These are phyloP conservation scores for Diaphora mendica DNA, from an alignment of 2,888 invertebrate species.

Conservation along the genomic window DNA sequence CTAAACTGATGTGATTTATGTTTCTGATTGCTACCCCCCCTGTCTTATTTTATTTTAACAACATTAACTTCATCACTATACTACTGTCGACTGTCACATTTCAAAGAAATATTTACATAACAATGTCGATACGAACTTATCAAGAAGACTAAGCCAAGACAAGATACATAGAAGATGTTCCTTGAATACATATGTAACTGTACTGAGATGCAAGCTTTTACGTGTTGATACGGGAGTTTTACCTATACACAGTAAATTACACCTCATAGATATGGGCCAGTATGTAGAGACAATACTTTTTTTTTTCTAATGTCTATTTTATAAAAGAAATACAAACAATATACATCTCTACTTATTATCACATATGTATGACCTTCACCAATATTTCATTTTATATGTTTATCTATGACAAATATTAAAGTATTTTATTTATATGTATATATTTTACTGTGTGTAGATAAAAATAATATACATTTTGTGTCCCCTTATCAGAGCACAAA, in stretches of 20 bases:
- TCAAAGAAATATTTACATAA: conserved; percentile 66
- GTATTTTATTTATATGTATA: conserved; percentile 13
- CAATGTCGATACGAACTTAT: conserved; percentile 71
- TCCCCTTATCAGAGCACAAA: conserved; percentile 45
- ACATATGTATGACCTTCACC: conserved; percentile 20
- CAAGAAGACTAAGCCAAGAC: conserved; percentile 62
- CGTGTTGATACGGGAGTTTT: conserved; percentile 49
- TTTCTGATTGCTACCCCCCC: conserved; percentile 59
- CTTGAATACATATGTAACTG: conserved; percentile 57
- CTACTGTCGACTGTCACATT: conserved; percentile 73
- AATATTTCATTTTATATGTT: neutral
- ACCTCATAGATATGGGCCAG: conserved; percentile 14
- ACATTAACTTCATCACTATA: conserved; percentile 78
- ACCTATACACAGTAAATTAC: conserved; percentile 50
- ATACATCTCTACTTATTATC: conserved; percentile 24
- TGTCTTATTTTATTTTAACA: conserved; percentile 61
- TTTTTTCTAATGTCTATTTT: neutral
- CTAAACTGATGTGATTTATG: conserved; percentile 66
- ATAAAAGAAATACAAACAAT: conserved; percentile 23
- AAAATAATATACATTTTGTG: conserved; percentile 37
- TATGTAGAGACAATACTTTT: conserved; percentile 22
- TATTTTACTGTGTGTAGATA: conserved; percentile 56
- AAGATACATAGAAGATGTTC: conserved; percentile 45
- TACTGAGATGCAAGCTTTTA: conserved; percentile 76
- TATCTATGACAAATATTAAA: neutral